Percentiles rank a stretch among this genome's conserved stretches.
Conservation (phyloP, 2,113 vertebrate species). For the Regulus satrapa region DNA sequence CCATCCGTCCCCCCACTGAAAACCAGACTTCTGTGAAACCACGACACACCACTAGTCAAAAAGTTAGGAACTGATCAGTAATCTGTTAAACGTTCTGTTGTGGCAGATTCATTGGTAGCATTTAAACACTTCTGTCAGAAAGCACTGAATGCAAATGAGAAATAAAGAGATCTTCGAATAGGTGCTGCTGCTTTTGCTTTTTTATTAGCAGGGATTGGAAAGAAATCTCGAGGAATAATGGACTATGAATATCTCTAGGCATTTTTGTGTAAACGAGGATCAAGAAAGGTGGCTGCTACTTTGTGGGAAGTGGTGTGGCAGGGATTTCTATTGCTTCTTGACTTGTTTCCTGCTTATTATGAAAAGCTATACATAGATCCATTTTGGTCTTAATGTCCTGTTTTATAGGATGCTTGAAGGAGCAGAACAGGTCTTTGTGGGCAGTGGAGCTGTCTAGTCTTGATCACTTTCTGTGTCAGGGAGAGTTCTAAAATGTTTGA, state of each 20-base stretch:
- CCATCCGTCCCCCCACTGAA: no score
- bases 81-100: neutral
- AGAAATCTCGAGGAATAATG: neutral
- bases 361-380: neutral
- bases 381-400: neutral
- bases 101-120: neutral
- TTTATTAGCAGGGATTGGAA: neutral
- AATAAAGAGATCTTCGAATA: neutral
- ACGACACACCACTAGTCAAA: neutral
- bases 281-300: neutral
- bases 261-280: neutral
- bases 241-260: accelerated
- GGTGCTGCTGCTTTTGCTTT: neutral
- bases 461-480: neutral
- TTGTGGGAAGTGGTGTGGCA: neutral
- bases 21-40: no score
- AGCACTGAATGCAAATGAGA: neutral
- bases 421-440: neutral
- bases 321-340: neutral
- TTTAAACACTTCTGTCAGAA: neutral
- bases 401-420: neutral
- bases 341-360: neutral
- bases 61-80: neutral
- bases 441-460: neutral
- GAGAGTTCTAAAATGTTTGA: neutral